These are phyloP conservation scores for Xestobium rufovillosum DNA, from an alignment of 2,888 invertebrate genomes.

Conservation along the genomic window DNA sequence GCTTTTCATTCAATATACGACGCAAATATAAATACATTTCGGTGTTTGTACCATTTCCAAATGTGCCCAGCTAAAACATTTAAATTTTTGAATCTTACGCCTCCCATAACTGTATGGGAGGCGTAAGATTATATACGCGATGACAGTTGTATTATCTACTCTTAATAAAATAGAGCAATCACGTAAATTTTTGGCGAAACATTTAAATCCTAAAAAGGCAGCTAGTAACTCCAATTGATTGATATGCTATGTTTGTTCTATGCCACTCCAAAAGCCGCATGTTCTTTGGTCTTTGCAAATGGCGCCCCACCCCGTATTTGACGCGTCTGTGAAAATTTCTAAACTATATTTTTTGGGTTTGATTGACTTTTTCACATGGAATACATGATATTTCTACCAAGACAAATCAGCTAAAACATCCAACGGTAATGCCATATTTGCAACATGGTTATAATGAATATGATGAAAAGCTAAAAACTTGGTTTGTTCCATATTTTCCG, in stretches of 20 bases:
- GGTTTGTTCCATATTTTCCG: slow-evolving; percentile 18
- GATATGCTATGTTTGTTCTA: too few species aligned
- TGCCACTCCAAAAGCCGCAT: too few species aligned
- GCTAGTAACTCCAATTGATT: slow-evolving; percentile 26
- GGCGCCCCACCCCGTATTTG: slow-evolving; percentile 22
- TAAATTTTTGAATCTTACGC: too few species aligned
- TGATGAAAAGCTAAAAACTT: slow-evolving; percentile 18
- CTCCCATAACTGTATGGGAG: slow-evolving; percentile 11
- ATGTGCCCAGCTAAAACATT: slow-evolving; percentile 9
- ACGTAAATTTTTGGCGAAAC: slow-evolving; percentile 18
- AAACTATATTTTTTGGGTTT: slow-evolving; percentile 6
- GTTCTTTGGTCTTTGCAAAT: too few species aligned
- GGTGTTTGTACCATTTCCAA: slow-evolving; percentile 17
- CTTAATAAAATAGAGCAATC: slow-evolving; percentile 5
- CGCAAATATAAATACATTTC: slow-evolving; percentile 26
- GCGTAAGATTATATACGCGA: slow-evolving; percentile 15
- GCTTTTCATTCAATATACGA: too few species aligned
- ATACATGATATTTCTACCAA: slow-evolving; percentile 24
- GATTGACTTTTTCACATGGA: slow-evolving; percentile 11
- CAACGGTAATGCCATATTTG: slow-evolving; percentile 9
- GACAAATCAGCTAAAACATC: slow-evolving; percentile 19
- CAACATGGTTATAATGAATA: slow-evolving; percentile 13
- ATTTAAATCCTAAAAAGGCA: slow-evolving; percentile 22
- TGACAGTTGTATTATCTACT: too few species aligned
- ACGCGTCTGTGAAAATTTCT: slow-evolving; percentile 25